These are phyloP conservation scores for Neria commutata DNA, from an alignment of 2,888 invertebrate species.

Conservation along the genomic window DNA sequence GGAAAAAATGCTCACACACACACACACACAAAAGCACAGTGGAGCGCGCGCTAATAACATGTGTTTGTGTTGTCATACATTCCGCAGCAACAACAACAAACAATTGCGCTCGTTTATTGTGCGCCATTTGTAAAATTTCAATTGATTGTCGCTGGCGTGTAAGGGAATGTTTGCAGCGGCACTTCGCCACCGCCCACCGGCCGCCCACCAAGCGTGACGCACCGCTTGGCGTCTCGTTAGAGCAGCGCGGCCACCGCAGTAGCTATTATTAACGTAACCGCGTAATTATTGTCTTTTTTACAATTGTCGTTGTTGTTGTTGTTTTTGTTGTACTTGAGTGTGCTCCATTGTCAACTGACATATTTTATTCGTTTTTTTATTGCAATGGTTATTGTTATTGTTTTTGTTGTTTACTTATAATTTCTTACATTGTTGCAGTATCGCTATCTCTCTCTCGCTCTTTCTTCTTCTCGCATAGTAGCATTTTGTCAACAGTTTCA, in stretches of 20 bases:
- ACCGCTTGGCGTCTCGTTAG: background rate
- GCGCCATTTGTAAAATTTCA: background rate
- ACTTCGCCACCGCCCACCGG: background rate
- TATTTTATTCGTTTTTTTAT: background rate
- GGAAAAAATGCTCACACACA: background rate
- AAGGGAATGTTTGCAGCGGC: background rate
- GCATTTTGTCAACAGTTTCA: background rate
- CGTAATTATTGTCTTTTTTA: constrained; percentile 19
- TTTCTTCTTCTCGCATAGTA: background rate
- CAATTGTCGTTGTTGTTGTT: too few relatives aligned
- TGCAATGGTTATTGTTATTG: background rate
- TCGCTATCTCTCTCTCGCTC: background rate
- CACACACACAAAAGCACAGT: background rate
- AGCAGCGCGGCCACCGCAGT: too few relatives aligned
- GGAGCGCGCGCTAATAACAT: constrained; percentile 8
- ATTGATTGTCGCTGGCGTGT: background rate
- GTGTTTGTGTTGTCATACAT: constrained; percentile 3
- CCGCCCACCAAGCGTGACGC: background rate
- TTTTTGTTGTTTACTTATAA: background rate
- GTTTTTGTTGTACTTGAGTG: too few relatives aligned
- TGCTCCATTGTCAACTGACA: background rate
- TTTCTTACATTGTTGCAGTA: too few relatives aligned
- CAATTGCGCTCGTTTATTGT: background rate
- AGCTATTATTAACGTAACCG: constrained; percentile 20
- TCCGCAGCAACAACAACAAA: background rate